phyloP scores from a whole-genome alignment of 2,797 vertebrate species.

The Anolis apletophallus region DNA sequence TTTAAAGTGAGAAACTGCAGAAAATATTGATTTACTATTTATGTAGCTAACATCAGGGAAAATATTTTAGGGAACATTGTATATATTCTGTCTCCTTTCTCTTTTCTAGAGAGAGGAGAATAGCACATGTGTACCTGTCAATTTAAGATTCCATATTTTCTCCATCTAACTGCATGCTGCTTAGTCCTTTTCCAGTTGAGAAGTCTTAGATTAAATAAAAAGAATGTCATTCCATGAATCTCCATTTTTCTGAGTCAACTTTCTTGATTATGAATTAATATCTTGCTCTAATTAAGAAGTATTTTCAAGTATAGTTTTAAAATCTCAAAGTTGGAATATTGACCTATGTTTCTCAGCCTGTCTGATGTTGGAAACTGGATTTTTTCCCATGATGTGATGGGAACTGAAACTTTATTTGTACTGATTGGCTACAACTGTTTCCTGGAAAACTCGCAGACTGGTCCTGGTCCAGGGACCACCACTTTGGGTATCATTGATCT shows the following conservation, averaged over 20 bases:
- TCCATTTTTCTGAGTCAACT: neutral
- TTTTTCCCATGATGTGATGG: neutral
- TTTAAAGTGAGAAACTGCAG: neutral
- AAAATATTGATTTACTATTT: conserved; percentile 14
- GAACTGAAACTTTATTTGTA: too few relatives aligned
- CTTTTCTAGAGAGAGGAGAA: neutral
- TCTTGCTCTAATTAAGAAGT: neutral
- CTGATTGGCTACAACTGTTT: too few relatives aligned
- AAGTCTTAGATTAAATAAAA: conserved; percentile 11
- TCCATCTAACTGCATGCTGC: neutral
- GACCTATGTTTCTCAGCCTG: neutral
- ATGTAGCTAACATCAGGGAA: neutral
- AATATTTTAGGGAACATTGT: conserved; percentile 1
- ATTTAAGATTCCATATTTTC: neutral
- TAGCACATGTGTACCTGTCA: neutral
- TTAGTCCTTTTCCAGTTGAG: neutral
- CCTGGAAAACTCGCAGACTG: too few relatives aligned
- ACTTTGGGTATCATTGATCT: neutral
- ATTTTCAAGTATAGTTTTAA: conserved; percentile 3
- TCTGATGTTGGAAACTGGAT: too few relatives aligned
- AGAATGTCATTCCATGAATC: neutral
- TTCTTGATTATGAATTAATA: conserved; percentile 33
- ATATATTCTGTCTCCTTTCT: neutral
- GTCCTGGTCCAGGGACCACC: too few relatives aligned
- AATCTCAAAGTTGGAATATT: conserved; percentile 9